Evolutionary conservation across 1,140 invertebrate genomes (phyloP), one percentile per base, ranked within the genome.

Genomic region (Camponotus vicinus): DNA sequence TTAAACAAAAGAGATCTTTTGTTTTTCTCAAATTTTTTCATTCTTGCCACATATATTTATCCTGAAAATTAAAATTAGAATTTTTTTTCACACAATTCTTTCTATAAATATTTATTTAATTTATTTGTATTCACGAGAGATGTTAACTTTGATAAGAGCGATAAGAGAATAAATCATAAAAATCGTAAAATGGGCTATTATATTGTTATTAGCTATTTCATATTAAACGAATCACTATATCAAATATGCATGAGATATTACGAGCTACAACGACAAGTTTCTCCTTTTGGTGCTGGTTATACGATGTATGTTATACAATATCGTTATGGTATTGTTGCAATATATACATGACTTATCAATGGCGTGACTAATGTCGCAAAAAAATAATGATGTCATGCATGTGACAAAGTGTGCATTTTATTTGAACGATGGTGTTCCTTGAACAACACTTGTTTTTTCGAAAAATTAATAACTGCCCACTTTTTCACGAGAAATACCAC

Each of bases 371-470:
- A 87, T 57, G 3, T 3, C 37, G 18, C 42, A 89, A 88, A 88
- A 88, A 86, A 82, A 77, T 86, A 45, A 11, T 69, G 88, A 89
- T 86, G 88, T 89, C 88, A 89, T 18, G 34, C 21, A 52, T 52
- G 52, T 21, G 45, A 15, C 4, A 78, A 86, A 18, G 18, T 70
- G 37, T 15, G 42, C 34, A 45, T 45, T 85, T 66, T 37, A 18
- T 32, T 77, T 27, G 49, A 27, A 5, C 27, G 13, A 42, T 18
- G 15, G 11, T 59, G 40, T 55, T n/a, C 8, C 15, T 34, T 13
- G 8, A 3, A 49, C 5, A 15, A 52, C 15, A 52, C 55, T n/a
- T 21, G 11, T 6, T 13, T n/a, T 59, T 21, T 45, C 32, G 40
- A 34, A 7, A 13, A 83, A 83, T 49, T 21, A 37, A 18, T 3